Percentiles rank a stretch among this genome's conserved stretches.
phyloP scores from a whole-genome alignment of 2,113 vertebrate species.

The Thryonomys swinderianus region DNA sequence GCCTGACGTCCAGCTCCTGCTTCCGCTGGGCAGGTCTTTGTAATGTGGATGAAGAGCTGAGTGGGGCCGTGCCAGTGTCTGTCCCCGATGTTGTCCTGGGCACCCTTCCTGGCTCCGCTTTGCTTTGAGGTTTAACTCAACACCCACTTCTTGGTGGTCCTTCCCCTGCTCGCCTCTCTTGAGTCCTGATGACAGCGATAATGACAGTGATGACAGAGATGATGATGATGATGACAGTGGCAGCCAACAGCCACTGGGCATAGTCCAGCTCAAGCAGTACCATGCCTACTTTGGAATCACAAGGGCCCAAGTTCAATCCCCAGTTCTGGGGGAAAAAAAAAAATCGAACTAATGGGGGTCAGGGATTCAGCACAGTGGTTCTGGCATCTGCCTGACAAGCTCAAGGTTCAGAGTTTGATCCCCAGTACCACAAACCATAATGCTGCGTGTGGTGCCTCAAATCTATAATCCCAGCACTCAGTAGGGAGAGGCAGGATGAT shows the following conservation, averaged over 20 bases:
- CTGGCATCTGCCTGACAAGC: too few relatives aligned
- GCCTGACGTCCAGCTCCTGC: neutral
- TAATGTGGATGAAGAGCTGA: neutral
- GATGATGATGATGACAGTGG: neutral
- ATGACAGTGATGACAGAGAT: neutral
- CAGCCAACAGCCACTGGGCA: rapidly evolving
- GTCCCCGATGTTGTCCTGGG: rapidly evolving
- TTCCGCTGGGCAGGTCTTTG: neutral
- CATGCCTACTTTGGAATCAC: too few relatives aligned
- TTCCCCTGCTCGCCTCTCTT: neutral
- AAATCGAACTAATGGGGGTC: too few relatives aligned
- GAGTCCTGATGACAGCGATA: neutral
- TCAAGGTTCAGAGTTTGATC: too few relatives aligned
- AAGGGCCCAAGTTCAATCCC: too few relatives aligned
- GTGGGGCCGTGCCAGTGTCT: rapidly evolving
- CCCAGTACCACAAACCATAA: too few relatives aligned
- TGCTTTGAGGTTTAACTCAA: neutral
- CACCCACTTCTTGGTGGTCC: neutral
- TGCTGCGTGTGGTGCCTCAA: too few relatives aligned
- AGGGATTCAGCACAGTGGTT: too few relatives aligned
- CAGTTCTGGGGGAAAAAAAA: too few relatives aligned
- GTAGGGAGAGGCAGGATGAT: too few relatives aligned
- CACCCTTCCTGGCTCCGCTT: neutral
- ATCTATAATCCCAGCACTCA: too few relatives aligned
- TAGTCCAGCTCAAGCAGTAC: too few relatives aligned